Conservation (phyloP, 2,888 invertebrate genomes). For the Pyralis farinalis region DNA sequence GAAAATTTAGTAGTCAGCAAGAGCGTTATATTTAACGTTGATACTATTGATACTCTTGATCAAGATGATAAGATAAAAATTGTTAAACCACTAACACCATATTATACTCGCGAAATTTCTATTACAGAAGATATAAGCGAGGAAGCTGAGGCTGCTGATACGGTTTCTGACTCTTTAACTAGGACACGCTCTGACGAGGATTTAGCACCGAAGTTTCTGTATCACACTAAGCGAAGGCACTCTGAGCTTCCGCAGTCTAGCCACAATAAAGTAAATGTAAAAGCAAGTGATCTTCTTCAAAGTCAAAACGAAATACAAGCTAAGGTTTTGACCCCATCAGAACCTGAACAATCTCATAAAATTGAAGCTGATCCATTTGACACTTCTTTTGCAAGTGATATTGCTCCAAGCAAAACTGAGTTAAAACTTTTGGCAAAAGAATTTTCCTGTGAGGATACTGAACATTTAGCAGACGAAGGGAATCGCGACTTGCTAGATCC, state of each 20-base stretch:
- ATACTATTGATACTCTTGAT: slow-evolving; percentile 57
- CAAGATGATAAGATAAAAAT: slow-evolving; percentile 83
- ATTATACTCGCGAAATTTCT: slow-evolving; percentile 85
- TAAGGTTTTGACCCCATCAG: slow-evolving; percentile 84
- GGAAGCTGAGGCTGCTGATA: slow-evolving; percentile 85
- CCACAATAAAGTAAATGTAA: slow-evolving; percentile 34
- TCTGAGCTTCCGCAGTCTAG: slow-evolving; percentile 67
- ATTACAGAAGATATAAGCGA: slow-evolving; percentile 77
- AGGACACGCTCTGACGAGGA: slow-evolving; percentile 85
- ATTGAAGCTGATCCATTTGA: slow-evolving; percentile 90
- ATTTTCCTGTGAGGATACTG: slow-evolving; percentile 79
- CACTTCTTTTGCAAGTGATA: slow-evolving; percentile 90
- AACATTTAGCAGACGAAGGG: slow-evolving; percentile 40
- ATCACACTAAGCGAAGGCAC: slow-evolving; percentile 65
- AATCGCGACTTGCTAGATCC: slow-evolving; percentile 73
- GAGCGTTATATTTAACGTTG: slow-evolving; percentile 78
- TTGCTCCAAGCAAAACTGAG: slow-evolving; percentile 89
- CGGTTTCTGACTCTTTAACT: slow-evolving; percentile 77
- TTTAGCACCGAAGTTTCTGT: slow-evolving; percentile 74
- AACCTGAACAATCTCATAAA: slow-evolving; percentile 64
- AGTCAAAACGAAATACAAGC: slow-evolving; percentile 54
- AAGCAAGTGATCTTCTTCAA: slow-evolving; percentile 60
- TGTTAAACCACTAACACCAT: slow-evolving; percentile 89
- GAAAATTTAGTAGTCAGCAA: slow-evolving; percentile 78
- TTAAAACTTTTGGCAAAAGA: slow-evolving; percentile 89